Evolutionary conservation across 2,888 invertebrate genomes (phyloP), one percentile per base, ranked within the genome.

Genomic region (Brachypterus glaber): DNA sequence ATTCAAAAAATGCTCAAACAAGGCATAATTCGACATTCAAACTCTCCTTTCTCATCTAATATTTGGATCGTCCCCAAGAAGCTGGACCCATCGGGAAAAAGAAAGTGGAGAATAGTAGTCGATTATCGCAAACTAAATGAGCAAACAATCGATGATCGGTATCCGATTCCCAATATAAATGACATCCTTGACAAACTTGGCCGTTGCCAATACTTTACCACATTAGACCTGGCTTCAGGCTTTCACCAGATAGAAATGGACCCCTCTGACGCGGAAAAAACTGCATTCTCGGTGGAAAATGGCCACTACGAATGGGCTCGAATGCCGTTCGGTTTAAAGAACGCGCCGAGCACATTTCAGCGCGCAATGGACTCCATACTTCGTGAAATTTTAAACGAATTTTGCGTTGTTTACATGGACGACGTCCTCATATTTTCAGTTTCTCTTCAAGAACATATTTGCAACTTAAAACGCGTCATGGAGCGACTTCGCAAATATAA

Each of bases 341-440:
- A 51, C 24, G 51, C 53, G 3, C 54, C 53, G 1, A 32, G 14
- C 29, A 34, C 34, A n/a, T 34, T 34, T 25, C 30, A 36, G 27
- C 8, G 36, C 8, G 30, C 30, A 17, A 34, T 34, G 34, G 34
- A 34, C 25, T 26, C 17, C 17, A 35, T 33, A 21, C 44, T 58
- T 57, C 17, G 58, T 73, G 74, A 46, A 79, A 78, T 53, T 79
- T 76, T 54, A 66, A 37, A 39, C 15, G 33, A 35, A 40, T 27
- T 35, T 15, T 41, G 41, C 33, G 29, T 43, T n/a, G 37, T 40
- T 8, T 43, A 43, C 36, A 40, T 44, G 36, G 39, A 44, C 16
- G 44, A 41, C 25, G 30, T 41, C 3, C 24, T 44, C 3, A 35
- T 44, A 30, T 40, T 32, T 34, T 44, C 37, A 17, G 42, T 26